Percentiles rank a stretch among this genome's conserved stretches.
Evolutionary conservation across 2,797 vertebrate species (phyloP).

Genomic region (Rhadinocentrus ornatus): DNA sequence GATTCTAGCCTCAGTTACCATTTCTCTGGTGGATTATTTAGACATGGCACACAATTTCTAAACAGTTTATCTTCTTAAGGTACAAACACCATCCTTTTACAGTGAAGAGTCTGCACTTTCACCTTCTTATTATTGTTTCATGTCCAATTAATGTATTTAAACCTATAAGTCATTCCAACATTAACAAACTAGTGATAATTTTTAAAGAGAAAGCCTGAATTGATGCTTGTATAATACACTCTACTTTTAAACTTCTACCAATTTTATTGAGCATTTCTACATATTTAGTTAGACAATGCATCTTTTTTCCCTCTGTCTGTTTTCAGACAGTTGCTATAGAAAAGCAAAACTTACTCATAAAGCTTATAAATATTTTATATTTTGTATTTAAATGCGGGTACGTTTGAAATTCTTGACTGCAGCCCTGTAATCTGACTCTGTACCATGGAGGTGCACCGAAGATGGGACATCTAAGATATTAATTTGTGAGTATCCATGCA

Average conservation of each 20-base stretch:
- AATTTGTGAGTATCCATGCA: constrained; percentile 33
- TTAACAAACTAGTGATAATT: not conserved
- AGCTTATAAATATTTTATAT: not conserved
- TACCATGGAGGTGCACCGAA: constrained; percentile 25
- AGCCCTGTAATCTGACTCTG: not conserved
- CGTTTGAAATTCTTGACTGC: not conserved
- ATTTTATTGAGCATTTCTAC: constrained; percentile 14
- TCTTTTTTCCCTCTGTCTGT: constrained; percentile 3
- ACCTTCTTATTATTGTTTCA: constrained; percentile 7
- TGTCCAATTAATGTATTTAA: constrained; percentile 24
- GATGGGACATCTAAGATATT: constrained; percentile 41
- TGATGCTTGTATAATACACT: constrained; percentile 21
- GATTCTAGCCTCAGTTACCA: constrained; percentile 13
- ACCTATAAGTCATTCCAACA: constrained; percentile 5
- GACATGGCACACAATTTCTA: constrained; percentile 4
- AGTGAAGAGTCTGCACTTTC: constrained; percentile 14
- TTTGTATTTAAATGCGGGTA: not conserved
- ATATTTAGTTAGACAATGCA: constrained; percentile 11
- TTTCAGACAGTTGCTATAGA: constrained; percentile 9
- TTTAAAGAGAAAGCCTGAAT: constrained; percentile 10
- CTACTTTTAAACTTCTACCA: not conserved
- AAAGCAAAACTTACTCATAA: not conserved
- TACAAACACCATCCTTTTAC: constrained; percentile 28
- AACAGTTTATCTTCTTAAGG: constrained; percentile 19
- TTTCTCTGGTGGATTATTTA: not conserved